phyloP scores from a whole-genome alignment of 2,113 vertebrate species.

The Ovibos moschatus region DNA sequence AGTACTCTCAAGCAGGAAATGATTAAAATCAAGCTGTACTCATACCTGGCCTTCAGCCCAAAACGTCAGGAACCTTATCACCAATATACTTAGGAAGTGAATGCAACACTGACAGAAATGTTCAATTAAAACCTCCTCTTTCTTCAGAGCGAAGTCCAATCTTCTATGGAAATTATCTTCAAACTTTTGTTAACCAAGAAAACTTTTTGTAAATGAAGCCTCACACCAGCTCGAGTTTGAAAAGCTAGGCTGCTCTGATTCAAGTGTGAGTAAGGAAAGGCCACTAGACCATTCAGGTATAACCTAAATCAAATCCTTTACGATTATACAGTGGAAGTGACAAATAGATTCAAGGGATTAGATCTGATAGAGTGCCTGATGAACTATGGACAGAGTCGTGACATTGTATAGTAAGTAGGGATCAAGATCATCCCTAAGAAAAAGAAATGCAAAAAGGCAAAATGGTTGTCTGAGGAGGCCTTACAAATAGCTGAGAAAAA shows the following conservation, averaged over 20 bases:
- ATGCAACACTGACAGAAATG: background rate
- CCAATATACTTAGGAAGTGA: background rate
- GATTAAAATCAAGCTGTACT: background rate
- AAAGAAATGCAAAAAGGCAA: background rate
- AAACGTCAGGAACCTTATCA: background rate
- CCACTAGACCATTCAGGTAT: background rate
- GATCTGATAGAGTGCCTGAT: background rate
- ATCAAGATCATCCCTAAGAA: background rate
- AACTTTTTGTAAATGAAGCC: background rate
- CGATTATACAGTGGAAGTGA: background rate
- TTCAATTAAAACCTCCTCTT: background rate
- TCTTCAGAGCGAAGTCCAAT: background rate
- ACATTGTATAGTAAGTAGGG: background rate
- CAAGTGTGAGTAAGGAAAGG: background rate
- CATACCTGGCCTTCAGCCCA: background rate
- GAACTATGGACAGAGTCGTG: background rate
- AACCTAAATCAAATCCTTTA: background rate
- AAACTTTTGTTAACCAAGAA: conserved; percentile 12
- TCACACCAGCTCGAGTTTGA: background rate
- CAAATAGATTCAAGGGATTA: background rate
- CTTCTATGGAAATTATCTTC: background rate
- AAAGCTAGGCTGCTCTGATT: background rate
- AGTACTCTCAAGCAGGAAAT: background rate
- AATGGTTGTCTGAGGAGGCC: background rate
- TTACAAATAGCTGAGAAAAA: background rate